Evolutionary conservation across 2,113 vertebrate species (phyloP), one percentile per base, ranked within the genome.

Genomic region (Oryzias woworae): DNA sequence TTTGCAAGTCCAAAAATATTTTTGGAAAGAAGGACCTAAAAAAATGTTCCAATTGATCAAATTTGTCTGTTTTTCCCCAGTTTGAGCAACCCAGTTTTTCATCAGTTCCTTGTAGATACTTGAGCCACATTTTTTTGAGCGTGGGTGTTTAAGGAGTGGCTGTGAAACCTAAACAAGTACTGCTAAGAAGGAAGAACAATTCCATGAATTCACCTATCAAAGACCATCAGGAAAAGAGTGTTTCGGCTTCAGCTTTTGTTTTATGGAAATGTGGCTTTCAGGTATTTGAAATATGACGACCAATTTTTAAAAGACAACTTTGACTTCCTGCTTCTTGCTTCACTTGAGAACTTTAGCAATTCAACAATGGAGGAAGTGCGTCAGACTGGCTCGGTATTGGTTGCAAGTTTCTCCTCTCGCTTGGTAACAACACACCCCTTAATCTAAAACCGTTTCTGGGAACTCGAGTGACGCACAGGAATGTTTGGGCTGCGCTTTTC

Each of bases 371-470:
- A 59, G 64, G 71, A 61, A 41, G 50, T 3, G 72, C 44, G 36
- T 60, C 8, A 51, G 20, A 24, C 22, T 1, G 22, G 18, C 8
- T 12, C n/a, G 3, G 26, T 42, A 89, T 88, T 82, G 86, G 87
- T 10, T 20, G 24, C 0, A 1, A 16, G 68, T 28, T 51, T 41
- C 7, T 62, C 10, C 20, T 74, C 85, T 80, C 89, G 44, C 79
- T 0, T 90, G 84, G 90, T 82, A 89, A 89, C 90, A 89, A 70
- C 60, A 75, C 76, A 56, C 84, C 84, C 58, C 2, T n/a, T 0
- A 5, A 28, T 81, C 87, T 69, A 84, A 84, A 90, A 89, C 83
- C 46, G 69, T 84, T 91, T 89, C 87, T 84, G 70, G 79, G 89
- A 90, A 91, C 73, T 89, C 83, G 77, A 82, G 75, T 88, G 87